Evolutionary conservation across 1,140 invertebrate species (phyloP), one percentile per base, ranked within the genome.

Genomic region (Calephelis nemesis): DNA sequence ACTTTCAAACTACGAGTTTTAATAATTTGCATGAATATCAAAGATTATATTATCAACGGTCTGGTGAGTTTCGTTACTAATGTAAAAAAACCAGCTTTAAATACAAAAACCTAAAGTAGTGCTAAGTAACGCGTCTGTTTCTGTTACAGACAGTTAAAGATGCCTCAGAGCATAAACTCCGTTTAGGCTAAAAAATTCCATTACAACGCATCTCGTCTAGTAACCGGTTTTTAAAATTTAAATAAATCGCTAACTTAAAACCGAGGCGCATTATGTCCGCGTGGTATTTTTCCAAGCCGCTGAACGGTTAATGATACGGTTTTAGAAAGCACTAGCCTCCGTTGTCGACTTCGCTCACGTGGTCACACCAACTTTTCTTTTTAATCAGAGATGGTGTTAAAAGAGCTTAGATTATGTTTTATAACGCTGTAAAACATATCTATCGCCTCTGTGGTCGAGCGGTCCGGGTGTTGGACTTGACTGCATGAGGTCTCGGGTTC

Each of bases 221-320:
- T 80, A 83, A 84, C 84, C 81, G 82, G 84, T 83, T 82, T 70
- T 39, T 4, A 64, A 75, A 68, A 74, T 75, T 74, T 74, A 76
- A 82, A 74, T 78, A 70, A 75, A 76, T 82, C 68, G 67, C 67
- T 74, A 67, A 60, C 30, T 47, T 65, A 68, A 66, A 71, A 70
- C 64, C 58, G 62, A 58, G 65, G 45, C 50, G 63, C 42, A 45
- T 45, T 45, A 45, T 45, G 42, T 45, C 42, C 42, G 42, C 42
- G 8, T 45, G 42, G 42, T 45, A 45, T 45, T 45, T 45, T 45
- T 45, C 42, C 42, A 45, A 45, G 42, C 6, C 42, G 42, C 42
- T 30, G 40, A 50, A 48, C n/a, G 50, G 30, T 15, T 45, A 65
- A 63, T 64, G 19, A 11, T 62, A 62, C 42, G 42, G 42, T 45